Percentiles rank a stretch among this genome's conserved stretches.
These are phyloP conservation scores for Lepidochitona cinerea DNA, from an alignment of 2,888 invertebrate genomes.

Conservation along the genomic window DNA sequence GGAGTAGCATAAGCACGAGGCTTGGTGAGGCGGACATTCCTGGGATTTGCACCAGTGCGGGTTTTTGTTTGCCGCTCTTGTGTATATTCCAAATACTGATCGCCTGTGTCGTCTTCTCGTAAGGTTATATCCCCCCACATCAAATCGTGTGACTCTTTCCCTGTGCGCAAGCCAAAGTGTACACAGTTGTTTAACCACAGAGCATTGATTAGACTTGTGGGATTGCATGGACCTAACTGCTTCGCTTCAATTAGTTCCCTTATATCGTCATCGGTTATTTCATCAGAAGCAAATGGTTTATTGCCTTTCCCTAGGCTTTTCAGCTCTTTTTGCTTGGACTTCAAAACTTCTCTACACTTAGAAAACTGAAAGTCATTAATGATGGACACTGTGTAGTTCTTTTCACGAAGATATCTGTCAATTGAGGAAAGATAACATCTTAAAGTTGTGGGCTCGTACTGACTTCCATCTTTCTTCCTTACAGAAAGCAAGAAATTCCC, in stretches of 20 bases:
- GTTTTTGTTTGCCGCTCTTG: slow-evolving; percentile 9
- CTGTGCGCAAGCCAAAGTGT: background rate
- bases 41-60: background rate
- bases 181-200: slow-evolving; percentile 3
- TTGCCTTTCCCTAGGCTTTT: background rate
- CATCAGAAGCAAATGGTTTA: background rate
- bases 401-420: background rate
- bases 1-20: background rate
- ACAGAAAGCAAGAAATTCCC: background rate
- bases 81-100: background rate
- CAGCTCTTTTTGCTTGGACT: slow-evolving; percentile 2
- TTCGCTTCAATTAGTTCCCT: background rate
- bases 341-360: background rate
- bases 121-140: slow-evolving; percentile 4
- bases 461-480: background rate
- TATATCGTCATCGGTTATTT: slow-evolving; percentile 1
- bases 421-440: background rate
- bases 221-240: background rate
- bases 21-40: background rate
- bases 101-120: background rate
- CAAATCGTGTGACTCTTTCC: background rate
- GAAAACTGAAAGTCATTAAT: background rate
- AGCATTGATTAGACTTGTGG: background rate
- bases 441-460: background rate
- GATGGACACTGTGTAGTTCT: background rate